These are phyloP conservation scores for Osedax frankpressi DNA, from an alignment of 2,888 invertebrate genomes.

Conservation along the genomic window DNA sequence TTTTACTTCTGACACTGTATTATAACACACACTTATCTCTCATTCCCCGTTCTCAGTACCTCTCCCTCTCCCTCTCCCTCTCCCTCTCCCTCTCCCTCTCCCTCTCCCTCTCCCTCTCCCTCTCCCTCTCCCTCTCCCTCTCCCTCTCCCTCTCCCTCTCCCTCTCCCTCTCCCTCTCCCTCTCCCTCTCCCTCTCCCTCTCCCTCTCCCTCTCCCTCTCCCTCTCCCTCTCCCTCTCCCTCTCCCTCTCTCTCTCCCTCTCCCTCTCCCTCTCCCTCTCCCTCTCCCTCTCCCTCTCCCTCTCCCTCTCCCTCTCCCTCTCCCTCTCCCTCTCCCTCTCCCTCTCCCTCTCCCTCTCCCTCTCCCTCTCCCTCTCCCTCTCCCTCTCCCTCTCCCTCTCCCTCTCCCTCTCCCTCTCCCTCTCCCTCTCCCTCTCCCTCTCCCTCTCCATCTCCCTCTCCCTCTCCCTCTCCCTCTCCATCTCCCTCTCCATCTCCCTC, in stretches of 20 bases:
- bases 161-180: constrained; percentile 20
- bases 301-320: constrained; percentile 19
- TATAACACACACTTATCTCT: no score
- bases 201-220: constrained; percentile 18
- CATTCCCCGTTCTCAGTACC: no score
- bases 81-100: constrained; percentile 16
- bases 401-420: constrained; percentile 14
- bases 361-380: constrained; percentile 17
- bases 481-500: neutral
- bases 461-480: neutral
- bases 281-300: constrained; percentile 19
- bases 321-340: constrained; percentile 17
- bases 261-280: constrained; percentile 19
- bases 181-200: constrained; percentile 16
- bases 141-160: constrained; percentile 18
- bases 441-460: neutral
- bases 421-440: constrained; percentile 6
- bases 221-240: constrained; percentile 10
- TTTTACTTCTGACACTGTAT: no score
- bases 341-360: constrained; percentile 16
- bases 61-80: constrained; percentile 17
- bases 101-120: constrained; percentile 19
- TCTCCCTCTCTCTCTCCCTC: constrained; percentile 16
- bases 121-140: constrained; percentile 18
- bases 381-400: constrained; percentile 14